A percentile compares a stretch with the other conserved stretches of the same genome.
Evolutionary conservation across 2,888 invertebrate species (phyloP).

Genomic region (Drosophila nr. perissopoda): DNA sequence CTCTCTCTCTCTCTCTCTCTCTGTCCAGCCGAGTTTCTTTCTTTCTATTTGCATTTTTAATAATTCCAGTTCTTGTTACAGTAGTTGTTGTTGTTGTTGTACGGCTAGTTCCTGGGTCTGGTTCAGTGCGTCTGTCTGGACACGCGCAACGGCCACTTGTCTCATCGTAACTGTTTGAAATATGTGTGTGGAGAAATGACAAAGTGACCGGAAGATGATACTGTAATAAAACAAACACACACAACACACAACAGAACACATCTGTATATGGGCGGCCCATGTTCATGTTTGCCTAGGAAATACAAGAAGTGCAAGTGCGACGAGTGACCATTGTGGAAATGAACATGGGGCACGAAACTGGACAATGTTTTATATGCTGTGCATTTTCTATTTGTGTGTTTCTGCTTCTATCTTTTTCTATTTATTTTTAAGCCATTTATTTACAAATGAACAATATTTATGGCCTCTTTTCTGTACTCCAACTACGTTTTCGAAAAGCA

Average conservation of each 20-base stretch:
- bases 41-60: constrained; percentile 42
- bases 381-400: constrained; percentile 49
- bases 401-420: constrained; percentile 18
- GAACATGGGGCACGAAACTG: constrained; percentile 51
- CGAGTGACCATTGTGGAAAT: constrained; percentile 32
- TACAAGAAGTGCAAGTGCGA: constrained; percentile 15
- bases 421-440: constrained; percentile 64
- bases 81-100: constrained; percentile 2
- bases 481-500: constrained; percentile 41
- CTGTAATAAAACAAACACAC: constrained; percentile 69
- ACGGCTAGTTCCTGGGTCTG: constrained; percentile 22
- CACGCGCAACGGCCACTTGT: constrained; percentile 75
- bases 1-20: constrained; percentile 15
- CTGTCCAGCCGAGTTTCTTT: constrained; percentile 26
- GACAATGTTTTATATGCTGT: constrained; percentile 73
- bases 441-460: constrained; percentile 80
- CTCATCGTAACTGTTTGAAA: constrained; percentile 75
- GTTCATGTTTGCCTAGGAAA: constrained; percentile 68
- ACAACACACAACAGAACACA: constrained; percentile 11
- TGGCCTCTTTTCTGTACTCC: constrained; percentile 65
- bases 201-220: constrained; percentile 83
- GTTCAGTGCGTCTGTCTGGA: constrained; percentile 31
- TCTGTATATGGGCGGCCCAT: constrained; percentile 17
- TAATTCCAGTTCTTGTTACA: constrained; percentile 62
- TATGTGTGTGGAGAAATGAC: constrained; percentile 80